A percentile compares a stretch with the other conserved stretches of the same genome.
These are phyloP conservation scores for Ciconia stormi DNA, from an alignment of 2,113 vertebrate species.

Conservation along the genomic window DNA sequence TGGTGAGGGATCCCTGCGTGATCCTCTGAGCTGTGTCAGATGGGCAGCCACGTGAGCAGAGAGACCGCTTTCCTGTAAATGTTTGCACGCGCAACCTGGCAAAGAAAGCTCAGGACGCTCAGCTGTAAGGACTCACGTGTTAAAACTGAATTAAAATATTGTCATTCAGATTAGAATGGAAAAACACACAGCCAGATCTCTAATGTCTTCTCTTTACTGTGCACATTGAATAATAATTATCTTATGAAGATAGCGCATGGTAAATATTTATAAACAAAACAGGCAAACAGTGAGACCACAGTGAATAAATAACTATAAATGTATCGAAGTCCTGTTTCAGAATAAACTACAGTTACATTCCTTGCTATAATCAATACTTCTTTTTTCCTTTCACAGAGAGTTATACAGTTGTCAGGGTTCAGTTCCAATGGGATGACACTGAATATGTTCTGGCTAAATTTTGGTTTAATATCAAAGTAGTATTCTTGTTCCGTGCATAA, in stretches of 20 bases:
- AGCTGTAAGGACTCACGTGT: constrained; percentile 18
- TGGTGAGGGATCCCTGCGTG: background rate
- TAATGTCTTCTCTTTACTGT: constrained; percentile 40
- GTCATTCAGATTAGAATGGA: constrained; percentile 56
- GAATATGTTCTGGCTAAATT: background rate
- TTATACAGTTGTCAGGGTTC: background rate
- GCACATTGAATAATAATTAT: constrained; percentile 70
- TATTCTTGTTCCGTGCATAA: background rate
- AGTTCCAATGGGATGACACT: background rate
- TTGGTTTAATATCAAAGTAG: constrained; percentile 18
- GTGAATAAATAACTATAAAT: constrained; percentile 66
- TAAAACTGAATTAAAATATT: constrained; percentile 72
- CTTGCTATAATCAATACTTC: constrained; percentile 53
- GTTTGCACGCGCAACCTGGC: constrained; percentile 1
- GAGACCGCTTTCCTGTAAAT: background rate
- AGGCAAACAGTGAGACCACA: constrained; percentile 61
- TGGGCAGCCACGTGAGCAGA: background rate
- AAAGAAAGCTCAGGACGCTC: constrained; percentile 8
- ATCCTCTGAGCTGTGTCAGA: background rate
- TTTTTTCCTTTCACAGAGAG: constrained; percentile 26
- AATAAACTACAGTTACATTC: constrained; percentile 45
- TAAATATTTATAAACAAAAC: constrained; percentile 76
- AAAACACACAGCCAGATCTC: constrained; percentile 39
- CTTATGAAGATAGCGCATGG: constrained; percentile 61
- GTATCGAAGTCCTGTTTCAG: constrained; percentile 58